Evolutionary conservation across 1,140 invertebrate genomes (phyloP).

Genomic region (Amphibalanus amphitrite): DNA sequence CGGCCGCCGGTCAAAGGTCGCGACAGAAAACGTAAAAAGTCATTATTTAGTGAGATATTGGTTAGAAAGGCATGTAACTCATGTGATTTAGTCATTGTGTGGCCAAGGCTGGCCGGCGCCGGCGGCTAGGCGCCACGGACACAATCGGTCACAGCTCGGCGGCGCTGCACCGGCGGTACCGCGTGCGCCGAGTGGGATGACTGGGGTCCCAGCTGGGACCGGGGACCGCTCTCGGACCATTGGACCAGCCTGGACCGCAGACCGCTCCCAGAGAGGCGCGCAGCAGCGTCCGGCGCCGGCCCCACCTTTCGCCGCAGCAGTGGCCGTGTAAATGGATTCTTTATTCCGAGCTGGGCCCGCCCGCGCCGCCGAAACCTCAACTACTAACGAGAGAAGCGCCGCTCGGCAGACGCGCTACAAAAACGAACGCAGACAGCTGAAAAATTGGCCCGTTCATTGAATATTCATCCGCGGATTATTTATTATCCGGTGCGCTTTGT

Average conservation of each 20-base stretch:
- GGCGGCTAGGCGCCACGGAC: not conserved
- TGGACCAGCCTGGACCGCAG: no score
- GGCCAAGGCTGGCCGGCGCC: not conserved
- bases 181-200: no score
- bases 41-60: constrained; percentile 2
- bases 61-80: not conserved
- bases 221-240: no score
- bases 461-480: not conserved
- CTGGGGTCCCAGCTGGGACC: no score
- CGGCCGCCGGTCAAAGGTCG: not conserved
- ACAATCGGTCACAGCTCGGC: no score
- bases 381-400: not conserved
- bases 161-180: no score
- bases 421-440: not conserved
- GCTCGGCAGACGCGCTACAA: not conserved
- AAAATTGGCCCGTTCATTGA: not conserved
- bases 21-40: not conserved
- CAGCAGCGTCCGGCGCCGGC: no score
- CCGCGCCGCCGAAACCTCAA: not conserved
- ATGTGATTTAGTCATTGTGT: constrained; percentile 1
- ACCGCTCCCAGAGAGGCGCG: no score
- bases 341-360: not conserved
- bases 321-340: not conserved
- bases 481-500: not conserved
- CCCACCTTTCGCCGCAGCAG: no score